These are phyloP conservation scores for Micrastur ruficollis DNA, from an alignment of 2,797 vertebrate species.

Conservation along the genomic window DNA sequence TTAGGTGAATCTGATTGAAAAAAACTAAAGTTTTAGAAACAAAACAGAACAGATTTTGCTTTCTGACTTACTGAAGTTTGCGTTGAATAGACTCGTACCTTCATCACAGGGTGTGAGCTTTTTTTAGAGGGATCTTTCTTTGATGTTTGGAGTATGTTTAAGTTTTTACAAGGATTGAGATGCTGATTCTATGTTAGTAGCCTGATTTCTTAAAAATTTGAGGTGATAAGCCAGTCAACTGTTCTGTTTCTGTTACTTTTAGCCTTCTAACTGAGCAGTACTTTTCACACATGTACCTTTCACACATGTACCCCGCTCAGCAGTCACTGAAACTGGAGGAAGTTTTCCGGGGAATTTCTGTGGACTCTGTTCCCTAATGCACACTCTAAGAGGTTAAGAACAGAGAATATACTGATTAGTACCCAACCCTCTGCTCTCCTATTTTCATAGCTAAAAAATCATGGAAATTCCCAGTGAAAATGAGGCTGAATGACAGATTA, in stretches of 20 bases:
- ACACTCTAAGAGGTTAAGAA: background rate
- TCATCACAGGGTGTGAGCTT: background rate
- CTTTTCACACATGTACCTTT: background rate
- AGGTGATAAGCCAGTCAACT: background rate
- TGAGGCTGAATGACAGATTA: background rate
- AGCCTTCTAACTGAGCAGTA: background rate
- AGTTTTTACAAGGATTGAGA: background rate
- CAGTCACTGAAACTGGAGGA: background rate
- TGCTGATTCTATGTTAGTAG: background rate
- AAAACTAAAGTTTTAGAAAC: background rate
- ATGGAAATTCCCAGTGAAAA: background rate
- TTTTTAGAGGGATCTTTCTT: background rate
- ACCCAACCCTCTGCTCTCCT: background rate
- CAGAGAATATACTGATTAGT: background rate
- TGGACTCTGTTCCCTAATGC: background rate
- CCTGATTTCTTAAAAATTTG: background rate
- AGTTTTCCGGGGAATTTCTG: background rate
- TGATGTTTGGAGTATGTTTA: background rate
- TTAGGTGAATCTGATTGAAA: background rate
- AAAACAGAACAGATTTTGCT: background rate
- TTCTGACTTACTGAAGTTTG: background rate
- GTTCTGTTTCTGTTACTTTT: background rate
- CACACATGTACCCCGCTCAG: background rate
- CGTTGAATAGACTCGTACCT: background rate
- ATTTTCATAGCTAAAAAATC: background rate